Base-by-base conservation (phyloP, 1,140 invertebrate species). In the Aricia agestis region DNA sequence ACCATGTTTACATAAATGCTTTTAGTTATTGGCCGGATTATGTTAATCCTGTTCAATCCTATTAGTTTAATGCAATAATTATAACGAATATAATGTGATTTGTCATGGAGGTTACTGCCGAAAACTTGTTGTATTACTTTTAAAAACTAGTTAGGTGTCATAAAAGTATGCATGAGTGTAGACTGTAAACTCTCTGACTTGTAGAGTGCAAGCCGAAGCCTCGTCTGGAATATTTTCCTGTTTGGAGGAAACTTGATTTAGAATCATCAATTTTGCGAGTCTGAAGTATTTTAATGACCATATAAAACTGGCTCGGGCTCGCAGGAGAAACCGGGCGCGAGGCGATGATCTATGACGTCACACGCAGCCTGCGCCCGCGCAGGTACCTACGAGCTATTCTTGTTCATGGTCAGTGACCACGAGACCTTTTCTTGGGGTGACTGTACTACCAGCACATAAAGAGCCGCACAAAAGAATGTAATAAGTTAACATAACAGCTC, bases 371-470 rank as follows among this genome's bases (percentile, higher is more conserved):
- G 76, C 76, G 82, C 77, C 67, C 72, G 82, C 78, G 76, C 74
- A 80, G 84, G 84, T 86, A 89, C 79, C 76, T 78, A 80, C 75
- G 76, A 81, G 81, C 82, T 91, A 89, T 89, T 87, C 86, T 87
- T 79, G 82, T 79, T 81, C 77, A 82, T 89, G 86, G 87, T 89
- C 89, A 89, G 72, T 89, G 89, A 91, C 87, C 89, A 89, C 81
- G 78, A 79, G 82, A 89, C 89, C 87, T 89, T 87, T 86, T 73
- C 83, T 79, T 80, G 85, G 84, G 88, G 86, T 90, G 86, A 90
- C 82, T 89, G 88, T 89, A 83, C 82, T 79, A 72, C 88, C 82
- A 84, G 69, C 76, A 69, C 75, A 75, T 71, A 72, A 71, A 82
- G 88, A 86, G 78, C 84, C 72, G 52, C 72, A 68, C 73, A 68